These are phyloP conservation scores for Pseudochaenichthys georgianus DNA, from an alignment of 2,797 vertebrate species.

Conservation along the genomic window DNA sequence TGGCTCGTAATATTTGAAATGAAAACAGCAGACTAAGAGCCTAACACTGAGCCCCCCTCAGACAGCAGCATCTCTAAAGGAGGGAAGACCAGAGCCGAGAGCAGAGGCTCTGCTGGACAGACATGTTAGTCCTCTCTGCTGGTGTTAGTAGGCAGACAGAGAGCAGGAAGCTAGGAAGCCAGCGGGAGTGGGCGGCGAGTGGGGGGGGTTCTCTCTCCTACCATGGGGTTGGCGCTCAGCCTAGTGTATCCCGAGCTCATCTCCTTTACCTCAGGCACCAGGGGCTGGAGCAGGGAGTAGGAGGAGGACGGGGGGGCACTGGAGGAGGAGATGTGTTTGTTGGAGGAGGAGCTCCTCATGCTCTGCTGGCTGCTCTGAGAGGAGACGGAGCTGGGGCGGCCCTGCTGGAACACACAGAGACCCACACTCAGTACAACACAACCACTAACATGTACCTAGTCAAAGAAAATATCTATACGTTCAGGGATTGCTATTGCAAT, in stretches of 20 bases:
- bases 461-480: no score
- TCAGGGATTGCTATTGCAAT: no score
- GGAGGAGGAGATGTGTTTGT: constrained; percentile 78
- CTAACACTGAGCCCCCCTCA: constrained; percentile 3
- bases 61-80: not conserved
- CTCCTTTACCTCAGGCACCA: constrained; percentile 86
- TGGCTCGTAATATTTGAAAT: not conserved
- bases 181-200: constrained; percentile 38
- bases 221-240: constrained; percentile 84
- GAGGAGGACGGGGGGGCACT: constrained; percentile 75
- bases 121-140: constrained; percentile 40
- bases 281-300: constrained; percentile 82
- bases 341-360: constrained; percentile 82
- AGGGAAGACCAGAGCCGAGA: not conserved
- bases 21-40: constrained; percentile 40
- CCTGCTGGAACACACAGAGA: constrained; percentile 56
- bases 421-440: not conserved
- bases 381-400: constrained; percentile 77
- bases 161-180: constrained; percentile 36
- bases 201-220: constrained; percentile 75
- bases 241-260: constrained; percentile 84
- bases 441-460: not conserved
- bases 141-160: constrained; percentile 70
- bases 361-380: constrained; percentile 81
- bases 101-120: constrained; percentile 42